phyloP scores from a whole-genome alignment of 2,797 vertebrate genomes.

The Anabacerthia variegaticeps region DNA sequence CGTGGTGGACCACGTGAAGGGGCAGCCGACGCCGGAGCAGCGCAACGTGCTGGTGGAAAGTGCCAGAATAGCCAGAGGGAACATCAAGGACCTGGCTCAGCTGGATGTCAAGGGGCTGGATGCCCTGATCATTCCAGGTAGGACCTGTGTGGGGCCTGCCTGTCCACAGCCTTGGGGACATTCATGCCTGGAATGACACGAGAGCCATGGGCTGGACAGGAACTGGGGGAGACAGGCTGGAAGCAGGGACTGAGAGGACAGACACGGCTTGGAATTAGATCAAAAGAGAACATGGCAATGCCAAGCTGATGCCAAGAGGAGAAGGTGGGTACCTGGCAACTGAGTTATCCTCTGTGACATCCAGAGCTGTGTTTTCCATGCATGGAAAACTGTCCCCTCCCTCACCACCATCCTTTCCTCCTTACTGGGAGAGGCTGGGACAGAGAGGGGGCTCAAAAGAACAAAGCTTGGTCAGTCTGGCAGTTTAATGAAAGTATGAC shows the following conservation, averaged over 20 bases:
- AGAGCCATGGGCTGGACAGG: background rate
- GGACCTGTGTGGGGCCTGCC: background rate
- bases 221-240: background rate
- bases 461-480: background rate
- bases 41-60: constrained; percentile 87
- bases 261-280: background rate
- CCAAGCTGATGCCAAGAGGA: background rate
- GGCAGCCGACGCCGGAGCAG: constrained; percentile 81
- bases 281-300: background rate
- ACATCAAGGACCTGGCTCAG: constrained; percentile 79
- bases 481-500: background rate
- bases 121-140: constrained; percentile 87
- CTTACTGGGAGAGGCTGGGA: background rate
- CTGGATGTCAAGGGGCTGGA: constrained; percentile 78
- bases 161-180: background rate
- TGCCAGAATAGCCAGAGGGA: constrained; percentile 87
- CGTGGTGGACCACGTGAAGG: constrained; percentile 86
- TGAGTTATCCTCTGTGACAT: background rate
- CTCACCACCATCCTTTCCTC: background rate
- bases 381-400: background rate
- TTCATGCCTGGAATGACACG: background rate
- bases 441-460: background rate
- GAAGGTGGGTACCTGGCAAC: background rate
- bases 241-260: background rate
- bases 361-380: background rate